Percentiles rank a stretch among this genome's conserved stretches.
Conservation (phyloP, 2,888 invertebrate species). For the Thecophora atra region DNA sequence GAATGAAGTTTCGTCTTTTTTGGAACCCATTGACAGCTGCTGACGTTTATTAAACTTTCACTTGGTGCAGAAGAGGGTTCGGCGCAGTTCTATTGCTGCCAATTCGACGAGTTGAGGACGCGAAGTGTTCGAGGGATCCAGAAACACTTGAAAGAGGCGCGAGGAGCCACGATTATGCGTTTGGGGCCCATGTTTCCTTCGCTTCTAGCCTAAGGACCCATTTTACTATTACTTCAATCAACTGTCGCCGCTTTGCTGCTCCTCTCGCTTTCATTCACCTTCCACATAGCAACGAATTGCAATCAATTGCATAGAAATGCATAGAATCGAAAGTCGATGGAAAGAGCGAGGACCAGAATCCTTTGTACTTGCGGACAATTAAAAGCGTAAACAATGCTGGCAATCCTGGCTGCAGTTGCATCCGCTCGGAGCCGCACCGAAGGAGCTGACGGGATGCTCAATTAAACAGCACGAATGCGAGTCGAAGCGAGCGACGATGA, state of each 20-base stretch:
- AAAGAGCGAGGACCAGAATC: neutral
- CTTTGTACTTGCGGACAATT: slow-evolving; percentile 17
- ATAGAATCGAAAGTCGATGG: neutral
- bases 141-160: neutral
- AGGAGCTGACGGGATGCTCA: slow-evolving; percentile 3
- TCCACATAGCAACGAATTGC: neutral
- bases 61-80: neutral
- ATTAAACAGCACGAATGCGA: slow-evolving; percentile 12
- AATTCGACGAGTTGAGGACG: neutral
- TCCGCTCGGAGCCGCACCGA: neutral
- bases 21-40: slow-evolving; percentile 25
- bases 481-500: neutral
- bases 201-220: neutral
- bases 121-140: neutral
- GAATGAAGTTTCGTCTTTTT: neutral
- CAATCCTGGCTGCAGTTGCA: slow-evolving; percentile 13
- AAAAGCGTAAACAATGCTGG: slow-evolving; percentile 13
- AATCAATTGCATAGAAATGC: slow-evolving; percentile 8
- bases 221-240: neutral
- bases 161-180: too few species aligned
- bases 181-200: too few species aligned
- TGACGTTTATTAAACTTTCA: slow-evolving; percentile 31
- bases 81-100: neutral
- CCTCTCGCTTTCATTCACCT: neutral
- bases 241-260: neutral